A percentile compares a stretch with the other conserved stretches of the same genome.
These are phyloP conservation scores for Nysson spinosus DNA, from an alignment of 2,888 invertebrate genomes.

Conservation along the genomic window DNA sequence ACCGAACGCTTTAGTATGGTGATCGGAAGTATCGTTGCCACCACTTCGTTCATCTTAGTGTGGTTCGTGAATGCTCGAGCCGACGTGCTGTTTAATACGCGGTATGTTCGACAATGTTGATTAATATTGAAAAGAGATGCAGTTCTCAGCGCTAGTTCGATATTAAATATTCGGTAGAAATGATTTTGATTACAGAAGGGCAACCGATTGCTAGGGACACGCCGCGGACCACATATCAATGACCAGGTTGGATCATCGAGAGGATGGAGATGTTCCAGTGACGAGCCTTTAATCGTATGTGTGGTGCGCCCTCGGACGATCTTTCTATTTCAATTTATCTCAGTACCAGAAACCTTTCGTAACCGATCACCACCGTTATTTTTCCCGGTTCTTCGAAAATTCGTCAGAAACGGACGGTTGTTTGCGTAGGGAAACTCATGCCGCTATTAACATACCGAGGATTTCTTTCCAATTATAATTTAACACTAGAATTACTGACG, in stretches of 20 bases:
- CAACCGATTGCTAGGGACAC: conserved; percentile 70
- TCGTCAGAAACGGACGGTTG: neutral
- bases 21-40: conserved; percentile 79
- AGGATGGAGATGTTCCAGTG: conserved; percentile 64
- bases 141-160: neutral
- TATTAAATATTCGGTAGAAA: neutral
- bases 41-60: conserved; percentile 79
- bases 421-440: conserved; percentile 24
- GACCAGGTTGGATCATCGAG: conserved; percentile 65
- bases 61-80: conserved; percentile 79
- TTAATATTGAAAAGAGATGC: too few species aligned
- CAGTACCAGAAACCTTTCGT: conserved; percentile 29
- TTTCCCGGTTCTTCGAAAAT: conserved; percentile 3
- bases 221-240: conserved; percentile 73
- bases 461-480: conserved; percentile 16
- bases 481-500: neutral
- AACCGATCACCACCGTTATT: conserved; percentile 27
- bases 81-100: conserved; percentile 76
- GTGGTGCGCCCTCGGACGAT: conserved; percentile 74
- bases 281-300: conserved; percentile 69
- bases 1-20: conserved; percentile 80
- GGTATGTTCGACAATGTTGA: conserved; percentile 55
- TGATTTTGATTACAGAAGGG: conserved; percentile 49
- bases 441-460: conserved; percentile 25
- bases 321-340: conserved; percentile 44